A percentile compares a stretch with the other conserved stretches of the same genome.
Evolutionary conservation across 2,888 invertebrate species (phyloP).

Genomic region (Eristalinus sepulchralis): DNA sequence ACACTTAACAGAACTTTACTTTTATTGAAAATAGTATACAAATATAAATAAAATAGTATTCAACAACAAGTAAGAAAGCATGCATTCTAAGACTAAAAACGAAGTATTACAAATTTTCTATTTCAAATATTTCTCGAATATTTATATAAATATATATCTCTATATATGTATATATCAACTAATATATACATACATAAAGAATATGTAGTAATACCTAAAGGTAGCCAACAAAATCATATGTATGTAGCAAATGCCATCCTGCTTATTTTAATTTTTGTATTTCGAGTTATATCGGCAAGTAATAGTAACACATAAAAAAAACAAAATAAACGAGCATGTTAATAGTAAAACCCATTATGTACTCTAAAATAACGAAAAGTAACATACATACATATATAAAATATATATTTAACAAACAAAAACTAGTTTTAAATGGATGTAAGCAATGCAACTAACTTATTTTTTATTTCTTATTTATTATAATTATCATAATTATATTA

Average conservation of each 20-base stretch:
- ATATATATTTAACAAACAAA: slow-evolving; percentile 32
- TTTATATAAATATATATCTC: slow-evolving; percentile 19
- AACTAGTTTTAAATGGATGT: slow-evolving; percentile 60
- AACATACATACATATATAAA: slow-evolving; percentile 69
- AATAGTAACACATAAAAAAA: slow-evolving; percentile 3
- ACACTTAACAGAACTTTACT: slow-evolving; percentile 30
- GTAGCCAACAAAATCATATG: not conserved
- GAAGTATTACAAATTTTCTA: slow-evolving; percentile 54
- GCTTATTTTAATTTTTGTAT: slow-evolving; percentile 1
- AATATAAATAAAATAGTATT: slow-evolving; percentile 38
- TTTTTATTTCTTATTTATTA: slow-evolving; percentile 64
- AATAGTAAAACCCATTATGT: not conserved
- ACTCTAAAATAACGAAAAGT: slow-evolving; percentile 57
- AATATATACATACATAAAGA: slow-evolving; percentile 6
- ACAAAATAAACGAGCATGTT: slow-evolving; percentile 2
- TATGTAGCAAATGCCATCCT: not conserved
- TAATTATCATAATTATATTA: slow-evolving; percentile 31
- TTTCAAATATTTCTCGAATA: slow-evolving; percentile 63
- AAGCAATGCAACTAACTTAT: slow-evolving; percentile 71
- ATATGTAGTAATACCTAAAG: not conserved
- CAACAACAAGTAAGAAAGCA: slow-evolving; percentile 35
- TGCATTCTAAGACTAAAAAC: slow-evolving; percentile 45
- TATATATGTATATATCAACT: slow-evolving; percentile 11
- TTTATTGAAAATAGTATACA: not conserved
- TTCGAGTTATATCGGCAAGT: not conserved